A percentile compares a stretch with the other conserved stretches of the same genome.
These are phyloP conservation scores for Microdon myrmicae DNA, from an alignment of 2,888 invertebrate species.

Conservation along the genomic window DNA sequence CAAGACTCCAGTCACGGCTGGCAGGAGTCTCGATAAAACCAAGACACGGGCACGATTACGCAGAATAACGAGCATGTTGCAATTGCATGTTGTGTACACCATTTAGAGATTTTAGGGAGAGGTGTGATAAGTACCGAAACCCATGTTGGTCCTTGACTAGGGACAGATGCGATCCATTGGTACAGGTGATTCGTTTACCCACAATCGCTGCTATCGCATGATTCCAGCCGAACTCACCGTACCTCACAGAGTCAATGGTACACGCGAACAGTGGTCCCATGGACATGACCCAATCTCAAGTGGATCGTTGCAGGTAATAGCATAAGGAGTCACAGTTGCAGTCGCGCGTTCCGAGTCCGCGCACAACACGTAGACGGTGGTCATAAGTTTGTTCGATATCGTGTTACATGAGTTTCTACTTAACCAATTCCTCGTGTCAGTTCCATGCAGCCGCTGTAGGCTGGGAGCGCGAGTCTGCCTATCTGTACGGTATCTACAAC, in stretches of 20 bases:
- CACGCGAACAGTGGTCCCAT: conserved; percentile 40
- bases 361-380: conserved; percentile 57
- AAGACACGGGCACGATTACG: conserved; percentile 41
- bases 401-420: conserved; percentile 62
- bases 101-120: conserved; percentile 52
- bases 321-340: too few species aligned
- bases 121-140: conserved; percentile 52
- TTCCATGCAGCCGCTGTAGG: conserved; percentile 32
- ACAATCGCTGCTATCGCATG: conserved; percentile 44
- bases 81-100: conserved; percentile 53
- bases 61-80: conserved; percentile 51
- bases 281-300: conserved; percentile 40
- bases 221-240: conserved; percentile 36
- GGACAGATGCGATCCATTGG: conserved; percentile 47
- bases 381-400: conserved; percentile 61
- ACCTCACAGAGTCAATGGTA: conserved; percentile 41
- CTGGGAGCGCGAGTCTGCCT: conserved; percentile 41
- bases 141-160: conserved; percentile 45
- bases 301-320: conserved; percentile 45
- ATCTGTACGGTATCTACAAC: too few species aligned
- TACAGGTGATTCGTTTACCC: conserved; percentile 45
- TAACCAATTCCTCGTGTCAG: conserved; percentile 56
- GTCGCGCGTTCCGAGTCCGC: conserved; percentile 40
- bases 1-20: conserved; percentile 27
- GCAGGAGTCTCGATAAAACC: conserved; percentile 44